These are phyloP conservation scores for Rousettus madagascariensis DNA, from an alignment of 2,797 vertebrate species.

Conservation along the genomic window DNA sequence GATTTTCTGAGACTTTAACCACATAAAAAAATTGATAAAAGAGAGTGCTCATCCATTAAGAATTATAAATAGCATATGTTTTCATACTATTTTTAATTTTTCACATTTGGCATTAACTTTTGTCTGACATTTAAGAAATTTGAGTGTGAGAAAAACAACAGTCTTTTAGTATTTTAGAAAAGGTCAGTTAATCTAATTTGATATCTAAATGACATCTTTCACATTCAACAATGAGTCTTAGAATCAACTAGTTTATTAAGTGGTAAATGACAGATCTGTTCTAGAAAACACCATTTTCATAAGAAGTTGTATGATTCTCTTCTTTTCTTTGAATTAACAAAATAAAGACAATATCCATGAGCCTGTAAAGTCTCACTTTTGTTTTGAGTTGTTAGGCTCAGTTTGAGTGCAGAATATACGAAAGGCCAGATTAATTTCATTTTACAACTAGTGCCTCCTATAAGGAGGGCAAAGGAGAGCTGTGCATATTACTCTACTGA, in stretches of 20 bases:
- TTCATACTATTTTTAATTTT: slow-evolving; percentile 59
- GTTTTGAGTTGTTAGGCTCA: neutral
- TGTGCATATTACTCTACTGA: neutral
- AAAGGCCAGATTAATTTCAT: neutral
- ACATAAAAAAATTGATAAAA: neutral
- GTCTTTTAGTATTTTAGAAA: slow-evolving; percentile 53
- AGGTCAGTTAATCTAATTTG: slow-evolving; percentile 50
- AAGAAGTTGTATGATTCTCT: neutral
- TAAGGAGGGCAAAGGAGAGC: neutral
- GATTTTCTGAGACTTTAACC: slow-evolving; percentile 24
- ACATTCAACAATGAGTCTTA: neutral
- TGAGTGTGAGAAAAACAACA: slow-evolving; percentile 54
- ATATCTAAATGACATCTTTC: neutral
- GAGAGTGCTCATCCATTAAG: slow-evolving; percentile 2
- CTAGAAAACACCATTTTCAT: neutral
- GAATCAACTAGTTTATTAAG: neutral
- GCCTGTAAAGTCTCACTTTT: neutral
- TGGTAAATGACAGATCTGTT: neutral
- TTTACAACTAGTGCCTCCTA: neutral
- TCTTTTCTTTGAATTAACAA: neutral
- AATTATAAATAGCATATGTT: slow-evolving; percentile 50
- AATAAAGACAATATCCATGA: neutral
- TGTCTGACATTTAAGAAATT: slow-evolving; percentile 60
- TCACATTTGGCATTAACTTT: slow-evolving; percentile 58
- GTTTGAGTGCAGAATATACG: neutral